Conservation (phyloP, 2,113 vertebrate genomes). For the Delphinapterus leucas region DNA sequence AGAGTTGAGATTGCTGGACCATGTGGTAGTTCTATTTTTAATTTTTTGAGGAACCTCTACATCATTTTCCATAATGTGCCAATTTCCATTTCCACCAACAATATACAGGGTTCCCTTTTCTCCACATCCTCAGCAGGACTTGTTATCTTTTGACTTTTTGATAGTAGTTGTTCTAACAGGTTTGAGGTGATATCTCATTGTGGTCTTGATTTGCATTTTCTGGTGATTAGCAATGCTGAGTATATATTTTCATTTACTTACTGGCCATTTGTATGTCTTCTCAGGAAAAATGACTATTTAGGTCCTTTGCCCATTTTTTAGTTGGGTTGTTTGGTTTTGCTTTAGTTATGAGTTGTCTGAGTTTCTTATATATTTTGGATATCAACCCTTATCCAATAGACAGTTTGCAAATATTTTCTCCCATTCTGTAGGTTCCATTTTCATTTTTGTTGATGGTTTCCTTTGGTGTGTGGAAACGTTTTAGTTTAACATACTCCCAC, state of each 20-base stretch:
- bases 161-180: not conserved
- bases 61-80: not conserved
- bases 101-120: not conserved
- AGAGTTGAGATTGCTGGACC: not conserved
- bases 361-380: not conserved
- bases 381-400: not conserved
- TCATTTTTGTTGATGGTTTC: not conserved
- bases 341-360: not conserved
- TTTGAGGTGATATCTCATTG: not conserved
- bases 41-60: not conserved
- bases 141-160: not conserved
- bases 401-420: not conserved
- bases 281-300: not conserved
- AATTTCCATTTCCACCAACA: not conserved
- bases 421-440: not conserved
- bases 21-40: not conserved
- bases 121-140: not conserved
- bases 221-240: not conserved
- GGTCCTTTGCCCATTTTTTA: not conserved
- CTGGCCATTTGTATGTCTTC: not conserved
- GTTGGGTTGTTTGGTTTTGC: not conserved
- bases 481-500: not conserved
- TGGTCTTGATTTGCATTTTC: not conserved
- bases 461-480: not conserved
- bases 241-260: not conserved